These are phyloP conservation scores for Drosophila littoralis DNA, from an alignment of 1,140 invertebrate species.

Conservation along the genomic window DNA sequence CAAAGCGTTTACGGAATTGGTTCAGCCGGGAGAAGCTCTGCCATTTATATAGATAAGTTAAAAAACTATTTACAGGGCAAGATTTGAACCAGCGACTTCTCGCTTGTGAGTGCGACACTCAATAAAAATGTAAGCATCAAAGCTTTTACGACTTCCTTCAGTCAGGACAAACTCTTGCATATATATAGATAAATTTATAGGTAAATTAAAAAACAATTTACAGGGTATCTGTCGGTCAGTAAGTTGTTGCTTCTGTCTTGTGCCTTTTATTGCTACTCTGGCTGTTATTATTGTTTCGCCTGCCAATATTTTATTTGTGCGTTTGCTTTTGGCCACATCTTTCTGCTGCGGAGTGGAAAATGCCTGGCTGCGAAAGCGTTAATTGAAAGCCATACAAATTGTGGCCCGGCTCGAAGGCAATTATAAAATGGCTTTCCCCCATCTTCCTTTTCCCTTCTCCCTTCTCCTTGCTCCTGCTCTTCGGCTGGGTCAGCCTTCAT, in stretches of 20 bases:
- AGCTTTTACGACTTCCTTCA: too few species aligned
- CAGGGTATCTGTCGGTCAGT: background rate
- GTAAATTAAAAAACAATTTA: background rate
- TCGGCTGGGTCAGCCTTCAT: slow-evolving; percentile 1
- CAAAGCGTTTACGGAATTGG: too few species aligned
- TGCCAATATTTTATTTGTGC: slow-evolving; percentile 75
- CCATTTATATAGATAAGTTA: too few species aligned
- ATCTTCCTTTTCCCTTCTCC: slow-evolving; percentile 6
- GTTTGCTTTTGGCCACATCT: slow-evolving; percentile 46
- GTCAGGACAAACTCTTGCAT: too few species aligned
- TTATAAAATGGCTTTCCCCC: slow-evolving; percentile 68
- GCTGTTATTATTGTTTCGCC: slow-evolving; percentile 38
- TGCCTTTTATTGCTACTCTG: slow-evolving; percentile 5
- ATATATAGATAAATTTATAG: too few species aligned
- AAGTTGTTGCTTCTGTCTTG: background rate
- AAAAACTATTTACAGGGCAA: too few species aligned
- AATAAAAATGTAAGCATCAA: too few species aligned
- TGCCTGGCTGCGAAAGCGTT: slow-evolving; percentile 45
- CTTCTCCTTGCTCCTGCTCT: slow-evolving; percentile 1
- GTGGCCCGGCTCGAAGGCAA: slow-evolving; percentile 66
- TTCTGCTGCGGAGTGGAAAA: slow-evolving; percentile 39
- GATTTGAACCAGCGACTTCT: too few species aligned
- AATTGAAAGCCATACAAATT: slow-evolving; percentile 82
- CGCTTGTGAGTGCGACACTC: too few species aligned
- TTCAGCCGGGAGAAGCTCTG: too few species aligned